These are phyloP conservation scores for Ectropis grisescens DNA, from an alignment of 1,140 invertebrate species.

Conservation along the genomic window DNA sequence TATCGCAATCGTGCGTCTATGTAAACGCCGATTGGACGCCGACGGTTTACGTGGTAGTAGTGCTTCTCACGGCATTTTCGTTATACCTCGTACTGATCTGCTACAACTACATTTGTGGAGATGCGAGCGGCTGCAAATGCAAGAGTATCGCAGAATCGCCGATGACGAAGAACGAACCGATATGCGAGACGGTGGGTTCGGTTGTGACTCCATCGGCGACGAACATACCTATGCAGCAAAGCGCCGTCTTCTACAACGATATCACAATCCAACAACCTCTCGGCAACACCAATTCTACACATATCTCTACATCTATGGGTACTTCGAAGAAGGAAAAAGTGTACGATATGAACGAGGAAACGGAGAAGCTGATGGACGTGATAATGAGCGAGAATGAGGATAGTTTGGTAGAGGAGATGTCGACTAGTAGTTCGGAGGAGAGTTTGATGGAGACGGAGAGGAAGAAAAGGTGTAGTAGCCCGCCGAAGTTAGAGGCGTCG, in stretches of 20 bases:
- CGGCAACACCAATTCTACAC: too few relatives aligned
- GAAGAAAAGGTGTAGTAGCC: slow-evolving; percentile 23
- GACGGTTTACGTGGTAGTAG: slow-evolving; percentile 22
- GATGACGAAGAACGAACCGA: too few relatives aligned
- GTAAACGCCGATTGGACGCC: slow-evolving; percentile 39
- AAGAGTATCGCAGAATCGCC: too few relatives aligned
- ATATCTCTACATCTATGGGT: too few relatives aligned
- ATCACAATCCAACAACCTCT: slow-evolving; percentile 17
- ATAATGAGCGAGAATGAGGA: slow-evolving; percentile 38
- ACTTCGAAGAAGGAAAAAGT: slow-evolving; percentile 34
- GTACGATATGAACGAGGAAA: slow-evolving; percentile 46
- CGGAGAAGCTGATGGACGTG: slow-evolving; percentile 40
- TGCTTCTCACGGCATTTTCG: slow-evolving; percentile 25
- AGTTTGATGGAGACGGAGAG: slow-evolving; percentile 2
- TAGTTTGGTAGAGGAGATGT: slow-evolving; percentile 11
- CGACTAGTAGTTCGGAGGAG: slow-evolving; percentile 8
- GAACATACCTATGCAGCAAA: too few relatives aligned
- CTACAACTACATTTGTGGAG: slow-evolving; percentile 37
- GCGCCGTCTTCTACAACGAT: slow-evolving; percentile 20
- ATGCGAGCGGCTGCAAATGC: too few relatives aligned
- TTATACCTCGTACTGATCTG: slow-evolving; percentile 43
- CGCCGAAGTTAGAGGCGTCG: slow-evolving; percentile 42
- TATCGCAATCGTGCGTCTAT: slow-evolving; percentile 29
- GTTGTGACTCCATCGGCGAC: too few relatives aligned
- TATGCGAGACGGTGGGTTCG: too few relatives aligned